phyloP scores from a whole-genome alignment of 1,140 invertebrate species.

The Heliconius hermathena region DNA sequence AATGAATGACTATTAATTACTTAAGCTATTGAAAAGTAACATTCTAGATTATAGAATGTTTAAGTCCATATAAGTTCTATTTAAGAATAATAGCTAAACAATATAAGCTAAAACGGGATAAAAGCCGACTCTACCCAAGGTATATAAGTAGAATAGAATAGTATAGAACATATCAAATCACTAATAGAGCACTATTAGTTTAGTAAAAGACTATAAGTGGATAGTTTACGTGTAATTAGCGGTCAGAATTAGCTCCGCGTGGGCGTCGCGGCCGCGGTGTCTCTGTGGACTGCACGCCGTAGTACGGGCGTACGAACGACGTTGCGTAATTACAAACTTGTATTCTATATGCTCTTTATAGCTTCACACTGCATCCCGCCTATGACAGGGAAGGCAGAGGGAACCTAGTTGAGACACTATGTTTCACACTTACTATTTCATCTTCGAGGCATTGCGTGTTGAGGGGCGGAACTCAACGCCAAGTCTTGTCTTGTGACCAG shows the following conservation, averaged over 20 bases:
- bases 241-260: not conserved
- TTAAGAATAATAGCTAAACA: no score
- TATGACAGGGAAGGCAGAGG: not conserved
- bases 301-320: not conserved
- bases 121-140: not conserved
- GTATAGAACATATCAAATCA: not conserved
- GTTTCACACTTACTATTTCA: not conserved
- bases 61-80: no score
- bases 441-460: not conserved
- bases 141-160: not conserved
- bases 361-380: not conserved
- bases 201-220: not conserved
- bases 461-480: not conserved
- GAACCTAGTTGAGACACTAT: not conserved
- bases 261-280: not conserved
- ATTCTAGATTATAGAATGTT: no score
- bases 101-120: no score
- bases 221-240: conserved; percentile 4
- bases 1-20: no score
- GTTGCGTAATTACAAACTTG: not conserved
- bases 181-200: not conserved
- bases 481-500: not conserved
- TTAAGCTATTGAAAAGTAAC: no score
- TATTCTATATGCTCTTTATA: not conserved
- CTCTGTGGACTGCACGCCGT: not conserved